Evolutionary conservation across 2,888 invertebrate genomes (phyloP).

Genomic region (Drosophila incognita): DNA sequence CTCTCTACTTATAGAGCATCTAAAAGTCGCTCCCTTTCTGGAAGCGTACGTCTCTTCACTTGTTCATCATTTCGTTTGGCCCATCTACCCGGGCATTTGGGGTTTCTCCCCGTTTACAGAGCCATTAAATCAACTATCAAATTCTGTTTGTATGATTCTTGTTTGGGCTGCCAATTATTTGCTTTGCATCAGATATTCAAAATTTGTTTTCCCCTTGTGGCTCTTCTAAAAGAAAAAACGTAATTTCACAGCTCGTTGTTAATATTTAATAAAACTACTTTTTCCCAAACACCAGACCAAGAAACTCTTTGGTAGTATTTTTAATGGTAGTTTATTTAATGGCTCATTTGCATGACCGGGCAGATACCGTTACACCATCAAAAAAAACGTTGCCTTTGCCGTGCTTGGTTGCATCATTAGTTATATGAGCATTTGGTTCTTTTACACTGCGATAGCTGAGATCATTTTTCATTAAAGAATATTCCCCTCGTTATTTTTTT

Average conservation of each 20-base stretch:
- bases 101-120: conserved; percentile 25
- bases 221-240: not conserved
- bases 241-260: conserved; percentile 68
- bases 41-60: not conserved
- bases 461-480: conserved; percentile 48
- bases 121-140: conserved; percentile 38
- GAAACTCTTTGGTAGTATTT: conserved; percentile 31
- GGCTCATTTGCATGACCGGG: conserved; percentile 73
- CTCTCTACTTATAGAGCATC: conserved; percentile 7
- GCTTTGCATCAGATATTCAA: conserved; percentile 18
- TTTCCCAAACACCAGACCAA: conserved; percentile 17
- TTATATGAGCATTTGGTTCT: conserved; percentile 34
- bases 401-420: conserved; percentile 51
- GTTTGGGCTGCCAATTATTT: conserved; percentile 46
- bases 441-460: conserved; percentile 21
- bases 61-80: conserved; percentile 15
- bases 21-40: not conserved
- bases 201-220: conserved; percentile 17
- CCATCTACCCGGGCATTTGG: conserved; percentile 26
- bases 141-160: conserved; percentile 16
- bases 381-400: conserved; percentile 1
- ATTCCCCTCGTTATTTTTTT: conserved; percentile 21
- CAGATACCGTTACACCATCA: conserved; percentile 65
- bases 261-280: conserved; percentile 65
- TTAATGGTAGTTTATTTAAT: conserved; percentile 42